Evolutionary conservation across 2,888 invertebrate genomes (phyloP), one percentile per base, ranked within the genome.

Genomic region (Drosophila neotestacea): DNA sequence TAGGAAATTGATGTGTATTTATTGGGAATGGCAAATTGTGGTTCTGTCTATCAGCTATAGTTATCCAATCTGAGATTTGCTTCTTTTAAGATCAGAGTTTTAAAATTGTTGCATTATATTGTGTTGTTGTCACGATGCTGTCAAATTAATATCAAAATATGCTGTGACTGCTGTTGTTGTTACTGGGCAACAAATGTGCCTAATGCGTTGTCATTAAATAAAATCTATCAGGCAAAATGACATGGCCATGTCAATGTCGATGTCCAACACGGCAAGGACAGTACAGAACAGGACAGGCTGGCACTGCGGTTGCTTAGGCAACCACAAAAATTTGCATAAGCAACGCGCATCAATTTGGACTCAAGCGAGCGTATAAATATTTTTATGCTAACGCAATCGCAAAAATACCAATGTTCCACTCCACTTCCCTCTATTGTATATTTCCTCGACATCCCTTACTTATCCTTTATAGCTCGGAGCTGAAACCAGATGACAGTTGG

Each of bases 321-420:
- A 70, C 66, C 69, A 32, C 64, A 70, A 68, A 77, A 89, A 87
- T 85, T 85, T 85, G 85, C 89, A 85, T 85, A 85, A 89, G 73
- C 85, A 88, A 73, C 87, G 81, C 77, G 47, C 81, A 85, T 79
- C 85, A 84, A 88, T 88, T 81, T 71, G 73, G 52, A 70, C 62
- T 85, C 82, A 85, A 76, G 85, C 70, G 70, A 77, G 83, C 83
- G 83, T 70, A 84, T 77, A 88, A 88, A 88, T 83, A 85, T 88
- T 85, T 77, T 85, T 85, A 79, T 83, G 80, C 63, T 61, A 77
- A 82, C 80, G 80, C 88, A 85, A 79, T 44, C 44, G 27, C 44
- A 82, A 84, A 71, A 41, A 46, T 42, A 27, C 36, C 41, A 50
- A 36, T 28, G 16, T 11, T 34, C 7, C 28, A 41, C 6, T 9